Evolutionary conservation across 1,140 invertebrate species (phyloP), one percentile per base, ranked within the genome.

Genomic region (Sycobia sp.): DNA sequence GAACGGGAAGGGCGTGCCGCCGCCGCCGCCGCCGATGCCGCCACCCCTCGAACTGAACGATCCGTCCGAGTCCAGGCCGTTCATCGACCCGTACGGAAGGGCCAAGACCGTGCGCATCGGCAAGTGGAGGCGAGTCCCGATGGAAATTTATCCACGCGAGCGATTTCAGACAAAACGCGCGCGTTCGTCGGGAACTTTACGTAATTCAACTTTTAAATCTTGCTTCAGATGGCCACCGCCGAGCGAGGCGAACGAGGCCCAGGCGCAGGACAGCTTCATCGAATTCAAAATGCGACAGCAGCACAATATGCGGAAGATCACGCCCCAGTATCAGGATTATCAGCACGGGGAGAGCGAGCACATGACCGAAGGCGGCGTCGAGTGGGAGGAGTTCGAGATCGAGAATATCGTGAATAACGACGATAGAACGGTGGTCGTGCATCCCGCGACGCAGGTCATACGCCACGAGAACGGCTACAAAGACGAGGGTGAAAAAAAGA

Each of bases 21-120:
- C 89, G 3, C 93, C 94, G 0, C 92, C 94, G 0, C 92, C 94
- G 0, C 91, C 91, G 0, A 90, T 93, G 87, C 91, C 91, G 3
- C 91, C 91, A 25, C 90, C 91, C 20, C 82, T 92, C 36, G 89
- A 93, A 69, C 85, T 85, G n/a, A 86, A 87, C 51, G 90, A 92
- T 75, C 88, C 90, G 0, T 90, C 88, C 1, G 90, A 91, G 74
- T 86, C 86, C 1, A 79, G 91, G 16, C 91, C 91, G 3, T 96
- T 95, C 73, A 83, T 95, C 29, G 93, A 96, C 77, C 93, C 93
- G 0, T 96, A 96, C 67, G 94, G 95, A 1, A 80, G 95, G 44
- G 95, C 95, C 0, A 96, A 96, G 74, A 98, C 95, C 0, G 95
- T 98, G 7, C 83, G 95, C 44, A 97, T 98, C 51, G 96, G 95